Conservation (phyloP, 2,797 vertebrate species). For the Lepidocolaptes lacrymiger region DNA sequence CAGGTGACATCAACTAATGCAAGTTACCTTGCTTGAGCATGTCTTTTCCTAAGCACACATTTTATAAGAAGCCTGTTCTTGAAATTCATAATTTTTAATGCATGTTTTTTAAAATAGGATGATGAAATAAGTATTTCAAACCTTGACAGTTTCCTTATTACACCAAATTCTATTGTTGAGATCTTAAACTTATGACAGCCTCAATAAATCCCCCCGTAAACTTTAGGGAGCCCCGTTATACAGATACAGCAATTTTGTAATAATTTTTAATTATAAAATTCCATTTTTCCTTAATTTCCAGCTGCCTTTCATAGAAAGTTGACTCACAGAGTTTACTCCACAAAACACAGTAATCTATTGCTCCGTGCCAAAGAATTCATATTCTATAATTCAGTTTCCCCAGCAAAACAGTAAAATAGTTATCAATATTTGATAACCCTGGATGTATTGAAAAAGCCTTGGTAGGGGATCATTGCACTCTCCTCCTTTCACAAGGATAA, state of each 20-base stretch:
- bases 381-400: not conserved
- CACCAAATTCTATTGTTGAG: not conserved
- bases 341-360: not conserved
- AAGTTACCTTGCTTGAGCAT: not conserved
- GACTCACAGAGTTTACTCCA: not conserved
- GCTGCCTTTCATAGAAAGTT: not conserved
- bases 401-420: not conserved
- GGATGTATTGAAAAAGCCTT: not conserved
- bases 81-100: not conserved
- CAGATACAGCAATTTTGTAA: not conserved
- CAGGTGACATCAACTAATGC: not conserved
- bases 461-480: not conserved
- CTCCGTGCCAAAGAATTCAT: not conserved
- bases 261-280: not conserved
- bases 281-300: not conserved
- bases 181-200: not conserved
- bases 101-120: not conserved
- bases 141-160: not conserved
- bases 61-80: not conserved
- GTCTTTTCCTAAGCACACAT: not conserved
- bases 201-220: not conserved
- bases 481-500: not conserved
- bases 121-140: not conserved
- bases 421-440: not conserved
- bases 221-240: not conserved